Evolutionary conservation across 2,888 invertebrate species (phyloP).

Genomic region (Rhogogaster chlorosoma): DNA sequence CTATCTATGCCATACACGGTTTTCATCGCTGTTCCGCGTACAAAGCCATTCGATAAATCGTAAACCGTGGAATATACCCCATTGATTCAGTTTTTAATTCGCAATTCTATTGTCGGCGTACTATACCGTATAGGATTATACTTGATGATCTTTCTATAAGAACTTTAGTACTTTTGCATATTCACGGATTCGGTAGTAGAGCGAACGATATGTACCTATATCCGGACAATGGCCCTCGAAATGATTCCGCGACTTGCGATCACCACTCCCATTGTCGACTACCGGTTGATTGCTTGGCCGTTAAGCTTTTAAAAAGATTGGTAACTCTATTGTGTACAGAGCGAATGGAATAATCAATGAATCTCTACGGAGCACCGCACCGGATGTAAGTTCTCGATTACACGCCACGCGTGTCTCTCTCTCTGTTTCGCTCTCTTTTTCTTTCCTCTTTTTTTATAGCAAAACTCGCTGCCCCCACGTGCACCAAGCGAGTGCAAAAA

Average conservation of each 20-base stretch:
- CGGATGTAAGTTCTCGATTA: constrained; percentile 49
- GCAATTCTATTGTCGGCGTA: neutral
- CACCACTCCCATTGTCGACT: constrained; percentile 31
- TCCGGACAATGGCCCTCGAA: constrained; percentile 29
- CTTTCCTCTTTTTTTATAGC: neutral
- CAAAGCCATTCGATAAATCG: neutral
- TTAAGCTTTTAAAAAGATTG: constrained; percentile 41
- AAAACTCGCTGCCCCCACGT: constrained; percentile 13
- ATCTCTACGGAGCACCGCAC: constrained; percentile 47
- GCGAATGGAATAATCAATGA: constrained; percentile 48
- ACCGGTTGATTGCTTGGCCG: constrained; percentile 47
- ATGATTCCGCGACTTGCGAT: constrained; percentile 17
- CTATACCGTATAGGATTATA: constrained; percentile 4
- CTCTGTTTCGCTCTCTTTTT: neutral
- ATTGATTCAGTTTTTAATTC: constrained; percentile 23
- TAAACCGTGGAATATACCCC: neutral
- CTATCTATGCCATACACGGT: neutral
- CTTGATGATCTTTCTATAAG: constrained; percentile 23
- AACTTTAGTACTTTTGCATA: constrained; percentile 24
- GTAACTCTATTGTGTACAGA: constrained; percentile 39
- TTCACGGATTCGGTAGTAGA: neutral
- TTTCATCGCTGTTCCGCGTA: neutral
- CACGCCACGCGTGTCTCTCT: constrained; percentile 36
- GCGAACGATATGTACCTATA: constrained; percentile 1
- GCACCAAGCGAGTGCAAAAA: constrained; percentile 25